These are phyloP conservation scores for Poecile atricapillus DNA, from an alignment of 2,113 vertebrate genomes.

Conservation along the genomic window DNA sequence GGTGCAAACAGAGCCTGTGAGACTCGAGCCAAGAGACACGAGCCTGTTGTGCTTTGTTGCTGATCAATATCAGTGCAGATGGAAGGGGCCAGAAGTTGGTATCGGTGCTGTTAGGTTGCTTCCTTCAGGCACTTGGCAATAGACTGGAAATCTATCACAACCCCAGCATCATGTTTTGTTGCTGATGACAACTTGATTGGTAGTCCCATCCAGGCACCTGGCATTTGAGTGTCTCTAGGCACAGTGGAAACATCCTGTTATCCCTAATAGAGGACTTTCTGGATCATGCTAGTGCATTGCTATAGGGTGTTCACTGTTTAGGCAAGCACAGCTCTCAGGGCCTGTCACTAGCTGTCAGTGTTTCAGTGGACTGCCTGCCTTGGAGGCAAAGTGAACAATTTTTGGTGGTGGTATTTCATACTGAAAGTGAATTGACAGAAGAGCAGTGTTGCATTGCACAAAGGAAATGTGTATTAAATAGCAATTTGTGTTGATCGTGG, in stretches of 20 bases:
- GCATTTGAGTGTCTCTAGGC: background rate
- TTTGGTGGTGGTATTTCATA: background rate
- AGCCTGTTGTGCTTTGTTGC: background rate
- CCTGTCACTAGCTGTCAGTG: background rate
- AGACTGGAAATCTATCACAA: background rate
- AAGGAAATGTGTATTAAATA: background rate
- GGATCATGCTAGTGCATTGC: background rate
- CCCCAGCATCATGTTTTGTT: background rate
- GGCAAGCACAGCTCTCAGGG: background rate
- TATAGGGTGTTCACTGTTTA: background rate
- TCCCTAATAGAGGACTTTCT: background rate
- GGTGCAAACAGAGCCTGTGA: background rate
- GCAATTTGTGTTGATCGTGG: background rate
- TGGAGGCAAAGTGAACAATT: background rate
- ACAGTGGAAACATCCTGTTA: background rate
- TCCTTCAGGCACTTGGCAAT: background rate
- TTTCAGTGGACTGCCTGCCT: background rate
- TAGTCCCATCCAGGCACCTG: background rate
- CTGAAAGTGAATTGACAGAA: background rate
- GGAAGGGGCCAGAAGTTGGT: background rate
- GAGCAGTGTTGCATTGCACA: background rate
- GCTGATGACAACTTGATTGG: background rate
- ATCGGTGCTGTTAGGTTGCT: background rate
- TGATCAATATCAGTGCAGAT: background rate
- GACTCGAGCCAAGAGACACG: background rate